A percentile compares a stretch with the other conserved stretches of the same genome.
These are phyloP conservation scores for Pseudolaguvia tuberculata DNA, from an alignment of 2,113 vertebrate genomes.

Conservation along the genomic window DNA sequence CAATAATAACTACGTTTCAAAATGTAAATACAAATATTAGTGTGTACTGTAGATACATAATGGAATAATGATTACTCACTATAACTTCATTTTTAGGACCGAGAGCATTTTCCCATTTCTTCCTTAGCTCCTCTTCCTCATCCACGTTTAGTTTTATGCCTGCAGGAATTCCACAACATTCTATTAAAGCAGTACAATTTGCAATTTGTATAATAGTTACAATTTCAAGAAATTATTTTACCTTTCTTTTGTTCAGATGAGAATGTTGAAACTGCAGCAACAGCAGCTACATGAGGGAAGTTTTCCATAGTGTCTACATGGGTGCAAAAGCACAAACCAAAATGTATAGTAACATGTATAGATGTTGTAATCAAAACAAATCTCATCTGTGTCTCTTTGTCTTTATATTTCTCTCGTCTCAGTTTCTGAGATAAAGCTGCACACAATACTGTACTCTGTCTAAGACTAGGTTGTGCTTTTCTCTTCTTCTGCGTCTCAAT, in stretches of 20 bases:
- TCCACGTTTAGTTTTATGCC: conserved; percentile 50
- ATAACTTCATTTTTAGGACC: conserved; percentile 83
- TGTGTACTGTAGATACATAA: background rate
- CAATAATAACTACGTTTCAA: background rate
- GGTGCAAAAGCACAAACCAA: background rate
- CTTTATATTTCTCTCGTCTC: background rate
- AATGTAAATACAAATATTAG: background rate
- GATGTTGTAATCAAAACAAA: background rate
- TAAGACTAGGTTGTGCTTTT: conserved; percentile 12
- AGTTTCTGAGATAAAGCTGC: background rate
- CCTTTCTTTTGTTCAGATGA: conserved; percentile 10
- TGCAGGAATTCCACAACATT: conserved; percentile 29
- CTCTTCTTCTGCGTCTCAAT: conserved; percentile 9
- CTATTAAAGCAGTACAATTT: background rate
- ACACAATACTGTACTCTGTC: background rate
- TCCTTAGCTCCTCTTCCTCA: conserved; percentile 65
- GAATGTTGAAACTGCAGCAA: background rate
- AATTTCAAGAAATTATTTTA: background rate
- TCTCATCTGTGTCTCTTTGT: background rate
- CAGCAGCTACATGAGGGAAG: background rate
- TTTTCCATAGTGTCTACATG: conserved; percentile 12
- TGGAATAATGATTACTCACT: conserved; percentile 67
- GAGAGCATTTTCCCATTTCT: conserved; percentile 84
- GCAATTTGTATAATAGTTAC: background rate
- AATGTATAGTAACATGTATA: background rate